phyloP scores from a whole-genome alignment of 2,888 invertebrate genomes.

The Caenorhabditis zanzibari region DNA sequence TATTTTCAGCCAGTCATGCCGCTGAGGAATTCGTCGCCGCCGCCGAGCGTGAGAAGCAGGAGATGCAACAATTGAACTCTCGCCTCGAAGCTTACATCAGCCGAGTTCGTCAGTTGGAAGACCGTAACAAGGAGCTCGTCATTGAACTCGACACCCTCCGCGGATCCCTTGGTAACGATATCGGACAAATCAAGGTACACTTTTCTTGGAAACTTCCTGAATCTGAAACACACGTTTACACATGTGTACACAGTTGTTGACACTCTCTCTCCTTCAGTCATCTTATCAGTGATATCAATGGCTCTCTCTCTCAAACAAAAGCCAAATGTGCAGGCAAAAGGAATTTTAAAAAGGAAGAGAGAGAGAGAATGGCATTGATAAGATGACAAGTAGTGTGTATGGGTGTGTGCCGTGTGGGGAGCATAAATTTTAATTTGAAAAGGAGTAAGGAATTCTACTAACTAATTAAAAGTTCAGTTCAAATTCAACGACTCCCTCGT shows the following conservation, averaged over 20 bases:
- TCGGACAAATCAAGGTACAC: conserved; percentile 61
- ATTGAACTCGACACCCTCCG: conserved; percentile 57
- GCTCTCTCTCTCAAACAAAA: conserved; percentile 52
- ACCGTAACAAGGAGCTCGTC: conserved; percentile 60
- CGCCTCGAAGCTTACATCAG: conserved; percentile 62
- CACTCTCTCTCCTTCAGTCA: conserved; percentile 32
- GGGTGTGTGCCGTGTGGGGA: conserved; percentile 1
- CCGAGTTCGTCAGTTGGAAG: conserved; percentile 58
- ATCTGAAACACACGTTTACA: conserved; percentile 16
- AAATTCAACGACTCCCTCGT: conserved; percentile 58
- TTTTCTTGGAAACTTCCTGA: conserved; percentile 4
- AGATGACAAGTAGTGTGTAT: conserved; percentile 36
- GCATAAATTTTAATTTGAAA: neutral
- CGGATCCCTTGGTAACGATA: conserved; percentile 60
- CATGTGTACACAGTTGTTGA: conserved; percentile 39
- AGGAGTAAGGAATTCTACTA: neutral
- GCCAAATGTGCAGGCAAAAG: conserved; percentile 42
- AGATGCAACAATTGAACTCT: conserved; percentile 61
- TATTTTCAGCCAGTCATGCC: conserved; percentile 50
- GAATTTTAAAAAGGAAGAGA: conserved; percentile 37
- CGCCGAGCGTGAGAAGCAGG: conserved; percentile 64
- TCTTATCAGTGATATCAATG: conserved; percentile 48
- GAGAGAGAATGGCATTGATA: conserved; percentile 48
- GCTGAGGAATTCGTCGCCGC: conserved; percentile 64
- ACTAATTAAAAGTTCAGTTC: conserved; percentile 45